Evolutionary conservation across 2,888 invertebrate species (phyloP), one percentile per base, ranked within the genome.

Genomic region (Deroplatys truncata): DNA sequence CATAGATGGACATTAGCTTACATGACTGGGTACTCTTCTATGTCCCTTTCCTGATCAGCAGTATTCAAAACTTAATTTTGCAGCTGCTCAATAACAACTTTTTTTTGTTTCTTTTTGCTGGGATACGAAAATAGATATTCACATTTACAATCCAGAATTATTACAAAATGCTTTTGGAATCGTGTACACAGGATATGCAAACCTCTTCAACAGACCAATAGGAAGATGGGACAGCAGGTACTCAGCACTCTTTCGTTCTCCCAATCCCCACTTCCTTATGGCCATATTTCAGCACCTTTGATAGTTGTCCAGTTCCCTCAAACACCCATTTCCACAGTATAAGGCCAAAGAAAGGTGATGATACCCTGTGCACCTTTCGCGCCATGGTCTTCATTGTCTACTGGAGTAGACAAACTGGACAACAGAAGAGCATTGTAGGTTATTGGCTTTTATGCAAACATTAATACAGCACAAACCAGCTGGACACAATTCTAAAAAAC

Each of bases 81-180:
- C 86, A 88, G 89, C 88, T 88, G 89, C 90, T 90, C 89, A 85
- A 13, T 88, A 90, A 91, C 89, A 89, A 89, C 89, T 90, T 89
- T 89, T 90, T 43, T 90, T 91, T 89, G 84, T 90, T 89, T 56
- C 25, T 89, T 90, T 88, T 90, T 90, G 90, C 88, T 91, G 90
- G 91, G 90, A 91, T 91, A 91, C 90, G 91, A 91, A 91, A 91
- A 91, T 91, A 91, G 91, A 91, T 91, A 91, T 91, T 90, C 91
- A 91, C 91, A 91, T 90, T 88, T 91, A 91, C 90, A 91, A 91
- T 90, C 90, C 89, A 91, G 90, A 90, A 90, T 90, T 90, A 89
- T 90, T 90, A 90, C 90, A 87, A 91, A 91, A 90, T 90, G 89
- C 90, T 89, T 88, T 90, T 89, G 90, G 90, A 91, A 90, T 89